Base-by-base conservation (phyloP, 2,113 vertebrate genomes). In the Centropus unirufus region DNA sequence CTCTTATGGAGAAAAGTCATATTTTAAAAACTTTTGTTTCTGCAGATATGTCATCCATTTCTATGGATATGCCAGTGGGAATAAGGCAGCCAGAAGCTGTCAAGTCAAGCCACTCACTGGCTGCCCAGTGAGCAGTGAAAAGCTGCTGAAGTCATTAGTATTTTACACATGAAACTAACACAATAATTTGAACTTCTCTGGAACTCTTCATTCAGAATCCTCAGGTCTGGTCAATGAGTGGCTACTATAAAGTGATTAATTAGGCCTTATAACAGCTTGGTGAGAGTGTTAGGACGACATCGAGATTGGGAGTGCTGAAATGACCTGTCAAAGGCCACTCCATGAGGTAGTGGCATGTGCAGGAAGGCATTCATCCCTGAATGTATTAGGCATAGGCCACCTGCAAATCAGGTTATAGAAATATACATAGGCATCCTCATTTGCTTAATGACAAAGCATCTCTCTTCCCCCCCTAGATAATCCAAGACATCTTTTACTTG, bases 71-170 rank as follows among this genome's bases (percentile, higher is more conserved):
- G 0, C 27, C 24, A 81, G 87, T 59, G 78, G 84, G 51, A 80
- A 85, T 30, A 93, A 74, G 61, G 82, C 64, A 70, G 91, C 81
- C 87, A 95, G 61, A 73, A 81, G 64, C 52, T 93, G 77, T 86
- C 94, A 82, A 76, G 92, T 97, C 95, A 90, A 96, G 83, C 89
- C 66, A 67, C 81, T 91, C 85, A 51, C 75, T 79, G 95, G 88
- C 90, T 97, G 93, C 70, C 70, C 61, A 84, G 92, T 34, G 75
- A 91, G 54, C 75, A 87, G 40, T 66, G 77, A 80, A 84, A 83
- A 95, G 90, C 93, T 97, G 77, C 94, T 91, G 83, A 92, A 88
- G 72, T 90, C 94, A 64, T 85, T 51, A 34, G 88, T 63, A 77
- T 92, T 83, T 86, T 80, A 74, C 63, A 78, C 18, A 94, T 90